phyloP scores from a whole-genome alignment of 2,113 vertebrate genomes.

The Scartelaos histophorus region DNA sequence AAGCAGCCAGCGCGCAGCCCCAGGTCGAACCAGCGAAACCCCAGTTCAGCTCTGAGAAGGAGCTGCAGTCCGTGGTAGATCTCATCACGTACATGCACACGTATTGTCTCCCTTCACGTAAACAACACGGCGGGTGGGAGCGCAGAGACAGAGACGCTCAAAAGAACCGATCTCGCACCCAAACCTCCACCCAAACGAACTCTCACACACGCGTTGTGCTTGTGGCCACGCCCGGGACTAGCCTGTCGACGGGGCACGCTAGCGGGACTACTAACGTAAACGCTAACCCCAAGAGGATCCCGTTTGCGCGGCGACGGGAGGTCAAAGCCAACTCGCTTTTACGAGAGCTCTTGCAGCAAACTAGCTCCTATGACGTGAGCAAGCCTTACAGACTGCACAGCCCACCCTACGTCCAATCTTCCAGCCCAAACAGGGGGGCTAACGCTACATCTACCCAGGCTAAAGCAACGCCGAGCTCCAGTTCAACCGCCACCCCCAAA shows the following conservation, averaged over 20 bases:
- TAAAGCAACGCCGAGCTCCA: slow-evolving; percentile 13
- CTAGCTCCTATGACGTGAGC: slow-evolving; percentile 88
- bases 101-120: slow-evolving; percentile 90
- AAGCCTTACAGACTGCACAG: slow-evolving; percentile 92
- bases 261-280: slow-evolving; percentile 13
- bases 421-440: slow-evolving; percentile 40
- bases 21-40: slow-evolving; percentile 31
- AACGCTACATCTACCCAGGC: neutral
- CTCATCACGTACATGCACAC: slow-evolving; percentile 99
- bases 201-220: slow-evolving; percentile 61
- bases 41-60: slow-evolving; percentile 80
- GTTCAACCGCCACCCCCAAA: slow-evolving; percentile 12
- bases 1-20: slow-evolving; percentile 23
- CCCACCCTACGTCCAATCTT: slow-evolving; percentile 81
- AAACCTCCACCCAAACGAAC: slow-evolving; percentile 27
- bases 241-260: slow-evolving; percentile 1
- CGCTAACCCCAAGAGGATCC: slow-evolving; percentile 47
- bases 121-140: slow-evolving; percentile 76
- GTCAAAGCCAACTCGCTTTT: slow-evolving; percentile 83
- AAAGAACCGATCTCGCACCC: slow-evolving; percentile 58
- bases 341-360: slow-evolving; percentile 88
- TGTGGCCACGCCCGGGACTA: slow-evolving; percentile 32
- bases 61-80: slow-evolving; percentile 86
- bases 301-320: slow-evolving; percentile 69
- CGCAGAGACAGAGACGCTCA: slow-evolving; percentile 71